phyloP scores from a whole-genome alignment of 2,888 invertebrate species.

The Acrobasis suavella region DNA sequence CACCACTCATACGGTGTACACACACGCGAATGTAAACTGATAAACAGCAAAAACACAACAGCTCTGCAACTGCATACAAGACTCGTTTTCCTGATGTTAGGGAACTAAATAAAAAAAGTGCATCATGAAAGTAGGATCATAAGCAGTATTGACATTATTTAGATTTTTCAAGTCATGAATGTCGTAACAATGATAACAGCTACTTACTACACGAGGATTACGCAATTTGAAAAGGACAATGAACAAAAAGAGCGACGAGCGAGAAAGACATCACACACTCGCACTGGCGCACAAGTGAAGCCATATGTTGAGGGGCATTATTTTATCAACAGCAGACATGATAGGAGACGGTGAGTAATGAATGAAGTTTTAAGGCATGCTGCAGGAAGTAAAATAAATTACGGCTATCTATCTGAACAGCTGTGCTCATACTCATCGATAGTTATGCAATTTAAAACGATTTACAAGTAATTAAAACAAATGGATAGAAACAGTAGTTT shows the following conservation, averaged over 20 bases:
- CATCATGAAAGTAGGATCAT: slow-evolving; percentile 24
- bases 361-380: slow-evolving; percentile 47
- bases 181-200: background rate
- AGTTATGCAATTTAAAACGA: slow-evolving; percentile 27
- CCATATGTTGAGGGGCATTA: slow-evolving; percentile 39
- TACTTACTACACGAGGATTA: slow-evolving; percentile 10
- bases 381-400: slow-evolving; percentile 38
- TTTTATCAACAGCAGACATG: slow-evolving; percentile 52
- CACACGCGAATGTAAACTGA: slow-evolving; percentile 61
- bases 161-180: background rate
- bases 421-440: slow-evolving; percentile 24
- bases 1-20: slow-evolving; percentile 37
- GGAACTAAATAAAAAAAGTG: slow-evolving; percentile 31
- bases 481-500: background rate
- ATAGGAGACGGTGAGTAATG: slow-evolving; percentile 53
- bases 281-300: slow-evolving; percentile 38
- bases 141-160: background rate
- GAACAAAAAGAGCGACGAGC: slow-evolving; percentile 42
- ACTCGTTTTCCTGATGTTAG: slow-evolving; percentile 44
- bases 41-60: slow-evolving; percentile 71
- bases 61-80: slow-evolving; percentile 68
- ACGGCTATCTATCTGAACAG: slow-evolving; percentile 4
- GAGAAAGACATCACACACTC: slow-evolving; percentile 43
- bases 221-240: slow-evolving; percentile 45
- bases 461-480: slow-evolving; percentile 1